A percentile compares a stretch with the other conserved stretches of the same genome.
Evolutionary conservation across 2,113 vertebrate genomes (phyloP).

Genomic region (Ochotona curzoniae): DNA sequence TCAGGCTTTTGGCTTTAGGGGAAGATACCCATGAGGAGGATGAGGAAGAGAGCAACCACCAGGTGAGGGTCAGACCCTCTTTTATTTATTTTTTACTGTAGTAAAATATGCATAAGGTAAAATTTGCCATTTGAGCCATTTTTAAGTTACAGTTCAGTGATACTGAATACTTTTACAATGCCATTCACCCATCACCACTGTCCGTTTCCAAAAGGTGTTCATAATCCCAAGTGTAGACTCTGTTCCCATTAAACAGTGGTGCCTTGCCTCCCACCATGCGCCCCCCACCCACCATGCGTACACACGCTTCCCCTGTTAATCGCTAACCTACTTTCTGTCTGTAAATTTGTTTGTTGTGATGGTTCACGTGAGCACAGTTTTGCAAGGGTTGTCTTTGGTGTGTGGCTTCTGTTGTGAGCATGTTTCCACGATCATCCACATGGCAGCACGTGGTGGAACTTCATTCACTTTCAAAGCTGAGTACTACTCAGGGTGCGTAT

Average conservation of each 20-base stretch:
- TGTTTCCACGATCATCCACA: background rate
- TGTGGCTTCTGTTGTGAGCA: background rate
- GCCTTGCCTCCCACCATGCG: too few species aligned
- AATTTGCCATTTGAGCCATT: constrained; percentile 7
- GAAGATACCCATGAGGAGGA: constrained; percentile 82
- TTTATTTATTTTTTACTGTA: background rate
- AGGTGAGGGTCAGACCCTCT: constrained; percentile 68
- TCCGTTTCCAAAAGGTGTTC: background rate
- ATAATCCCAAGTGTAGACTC: background rate
- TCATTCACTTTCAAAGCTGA: constrained; percentile 2
- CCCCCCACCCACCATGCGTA: too few species aligned
- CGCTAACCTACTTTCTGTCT: background rate
- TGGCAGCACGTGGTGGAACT: background rate
- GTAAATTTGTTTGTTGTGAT: background rate
- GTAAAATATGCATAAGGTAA: background rate
- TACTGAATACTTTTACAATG: background rate
- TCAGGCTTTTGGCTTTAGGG: constrained; percentile 75
- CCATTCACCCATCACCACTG: too few species aligned
- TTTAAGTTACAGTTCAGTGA: background rate
- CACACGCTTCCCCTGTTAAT: background rate
- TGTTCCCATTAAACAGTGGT: background rate
- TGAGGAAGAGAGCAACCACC: constrained; percentile 85
- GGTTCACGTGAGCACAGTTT: background rate
- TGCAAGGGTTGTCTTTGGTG: background rate
- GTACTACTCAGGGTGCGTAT: background rate